Percentiles rank a stretch among this genome's conserved stretches.
phyloP scores from a whole-genome alignment of 2,888 invertebrate genomes.

The Dicyrtoma fusca region DNA sequence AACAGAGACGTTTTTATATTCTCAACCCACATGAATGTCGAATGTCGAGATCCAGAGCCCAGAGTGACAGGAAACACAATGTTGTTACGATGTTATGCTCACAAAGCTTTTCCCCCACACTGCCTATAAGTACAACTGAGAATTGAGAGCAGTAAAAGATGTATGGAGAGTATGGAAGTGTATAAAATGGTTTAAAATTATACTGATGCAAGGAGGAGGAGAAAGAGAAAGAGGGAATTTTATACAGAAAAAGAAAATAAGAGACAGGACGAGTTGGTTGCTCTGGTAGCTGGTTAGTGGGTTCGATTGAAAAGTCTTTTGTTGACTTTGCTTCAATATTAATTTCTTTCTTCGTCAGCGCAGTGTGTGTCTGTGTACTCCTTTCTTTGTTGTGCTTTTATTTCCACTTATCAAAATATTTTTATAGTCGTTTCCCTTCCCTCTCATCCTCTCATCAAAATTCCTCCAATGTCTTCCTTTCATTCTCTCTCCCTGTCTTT shows the following conservation, averaged over 20 bases:
- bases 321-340: constrained; percentile 29
- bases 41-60: too few relatives aligned
- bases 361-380: neutral
- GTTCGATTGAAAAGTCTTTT: constrained; percentile 22
- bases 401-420: constrained; percentile 30
- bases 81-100: too few relatives aligned
- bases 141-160: too few relatives aligned
- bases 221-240: constrained; percentile 1
- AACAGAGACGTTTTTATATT: too few relatives aligned
- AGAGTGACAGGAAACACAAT: too few relatives aligned
- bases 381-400: constrained; percentile 22
- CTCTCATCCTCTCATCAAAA: neutral
- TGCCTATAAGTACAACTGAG: too few relatives aligned
- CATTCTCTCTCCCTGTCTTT: too few relatives aligned
- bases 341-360: constrained; percentile 13
- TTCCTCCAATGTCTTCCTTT: neutral
- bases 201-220: neutral
- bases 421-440: constrained; percentile 10
- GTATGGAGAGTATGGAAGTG: too few relatives aligned
- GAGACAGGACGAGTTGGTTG: too few relatives aligned
- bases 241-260: neutral
- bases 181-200: neutral
- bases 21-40: neutral
- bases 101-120: too few relatives aligned
- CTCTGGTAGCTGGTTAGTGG: too few relatives aligned